Evolutionary conservation across 2,113 vertebrate species (phyloP).

Genomic region (Perca schrenkii): DNA sequence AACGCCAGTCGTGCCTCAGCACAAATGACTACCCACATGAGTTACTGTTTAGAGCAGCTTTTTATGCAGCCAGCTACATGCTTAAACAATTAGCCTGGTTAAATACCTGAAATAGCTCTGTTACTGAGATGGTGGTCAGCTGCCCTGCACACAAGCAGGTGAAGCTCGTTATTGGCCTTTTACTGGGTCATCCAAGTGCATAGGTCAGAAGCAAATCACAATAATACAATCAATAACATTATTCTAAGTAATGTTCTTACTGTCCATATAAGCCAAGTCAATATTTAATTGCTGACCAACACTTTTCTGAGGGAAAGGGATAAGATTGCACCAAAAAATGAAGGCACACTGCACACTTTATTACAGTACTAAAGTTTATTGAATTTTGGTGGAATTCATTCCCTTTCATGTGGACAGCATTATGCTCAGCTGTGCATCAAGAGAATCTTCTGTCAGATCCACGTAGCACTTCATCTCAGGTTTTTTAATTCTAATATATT

Average conservation of each 20-base stretch:
- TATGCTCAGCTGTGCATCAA: not conserved
- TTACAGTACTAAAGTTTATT: not conserved
- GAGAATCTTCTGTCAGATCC: not conserved
- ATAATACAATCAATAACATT: not conserved
- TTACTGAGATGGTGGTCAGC: slow-evolving; percentile 32
- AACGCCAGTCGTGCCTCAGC: slow-evolving; percentile 65
- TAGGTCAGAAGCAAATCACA: not conserved
- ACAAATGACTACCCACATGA: slow-evolving; percentile 67
- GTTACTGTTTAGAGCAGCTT: slow-evolving; percentile 74
- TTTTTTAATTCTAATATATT: not conserved
- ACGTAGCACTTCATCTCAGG: not conserved
- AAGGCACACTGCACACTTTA: too few species aligned
- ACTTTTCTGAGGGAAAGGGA: too few species aligned
- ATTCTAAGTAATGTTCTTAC: not conserved
- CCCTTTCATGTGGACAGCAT: not conserved
- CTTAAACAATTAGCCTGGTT: slow-evolving; percentile 78
- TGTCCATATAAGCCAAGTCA: not conserved
- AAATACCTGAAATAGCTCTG: slow-evolving; percentile 76
- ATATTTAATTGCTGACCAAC: too few species aligned
- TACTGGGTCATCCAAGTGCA: not conserved
- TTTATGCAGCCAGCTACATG: slow-evolving; percentile 68
- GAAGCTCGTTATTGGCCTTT: slow-evolving; percentile 26
- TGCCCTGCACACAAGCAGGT: slow-evolving; percentile 51
- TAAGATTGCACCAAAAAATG: not conserved
- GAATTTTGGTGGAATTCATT: not conserved